These are phyloP conservation scores for Gallinago nigripennis DNA, from an alignment of 2,797 vertebrate genomes.

Conservation along the genomic window DNA sequence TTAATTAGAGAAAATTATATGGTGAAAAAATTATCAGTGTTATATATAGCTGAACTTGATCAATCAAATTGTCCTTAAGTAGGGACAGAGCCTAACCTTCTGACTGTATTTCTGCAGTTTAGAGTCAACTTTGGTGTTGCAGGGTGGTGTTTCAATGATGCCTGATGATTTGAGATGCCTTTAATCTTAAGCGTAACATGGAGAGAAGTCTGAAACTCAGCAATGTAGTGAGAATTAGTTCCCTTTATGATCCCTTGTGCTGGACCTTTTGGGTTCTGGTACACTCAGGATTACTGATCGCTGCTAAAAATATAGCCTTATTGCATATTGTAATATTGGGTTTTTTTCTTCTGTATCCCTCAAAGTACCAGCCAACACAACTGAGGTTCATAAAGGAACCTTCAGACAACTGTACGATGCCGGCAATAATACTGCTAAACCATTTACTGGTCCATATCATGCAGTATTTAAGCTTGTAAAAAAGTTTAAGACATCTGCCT, in stretches of 20 bases:
- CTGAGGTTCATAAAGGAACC: neutral
- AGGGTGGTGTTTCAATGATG: neutral
- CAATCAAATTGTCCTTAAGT: neutral
- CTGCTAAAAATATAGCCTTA: neutral
- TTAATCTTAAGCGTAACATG: neutral
- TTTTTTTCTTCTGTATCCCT: neutral
- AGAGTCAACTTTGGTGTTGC: neutral
- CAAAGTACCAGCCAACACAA: neutral
- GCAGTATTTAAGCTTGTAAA: neutral
- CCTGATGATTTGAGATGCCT: neutral
- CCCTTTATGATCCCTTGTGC: neutral
- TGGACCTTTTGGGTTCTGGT: neutral
- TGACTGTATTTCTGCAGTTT: neutral
- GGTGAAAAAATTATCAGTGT: conserved; percentile 25
- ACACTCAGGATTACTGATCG: neutral
- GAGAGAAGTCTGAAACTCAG: neutral
- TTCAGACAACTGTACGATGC: neutral
- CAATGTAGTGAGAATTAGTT: neutral
- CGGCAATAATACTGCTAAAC: neutral
- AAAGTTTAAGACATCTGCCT: neutral
- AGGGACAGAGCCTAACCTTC: neutral
- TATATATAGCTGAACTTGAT: conserved; percentile 28
- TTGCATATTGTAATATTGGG: neutral
- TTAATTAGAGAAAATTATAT: conserved; percentile 35
- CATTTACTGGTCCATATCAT: neutral